These are phyloP conservation scores for Megalonaias nervosa DNA, from an alignment of 1,140 invertebrate species.

Conservation along the genomic window DNA sequence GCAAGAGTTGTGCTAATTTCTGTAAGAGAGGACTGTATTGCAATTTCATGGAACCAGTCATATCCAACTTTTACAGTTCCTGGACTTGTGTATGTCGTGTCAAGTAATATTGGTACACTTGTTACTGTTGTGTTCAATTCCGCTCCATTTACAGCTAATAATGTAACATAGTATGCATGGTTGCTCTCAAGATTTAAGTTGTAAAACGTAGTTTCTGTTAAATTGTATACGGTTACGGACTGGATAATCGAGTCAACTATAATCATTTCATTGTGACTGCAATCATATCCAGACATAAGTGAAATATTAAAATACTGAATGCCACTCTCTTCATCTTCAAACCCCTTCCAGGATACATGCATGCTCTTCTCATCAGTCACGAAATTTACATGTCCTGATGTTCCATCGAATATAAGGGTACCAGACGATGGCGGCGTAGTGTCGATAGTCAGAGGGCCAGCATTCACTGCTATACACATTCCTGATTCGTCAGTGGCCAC, in stretches of 20 bases:
- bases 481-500: conserved; percentile 25
- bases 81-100: neutral
- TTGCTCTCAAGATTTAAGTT: neutral
- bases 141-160: conserved; percentile 20
- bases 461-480: conserved; percentile 16
- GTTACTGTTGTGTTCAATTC: conserved; percentile 1
- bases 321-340: conserved; percentile 12
- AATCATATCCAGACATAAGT: neutral
- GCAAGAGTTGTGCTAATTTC: conserved; percentile 2
- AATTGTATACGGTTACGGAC: neutral
- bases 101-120: conserved; percentile 13
- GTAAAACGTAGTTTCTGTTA: neutral
- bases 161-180: conserved; percentile 11
- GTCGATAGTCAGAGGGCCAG: conserved; percentile 11
- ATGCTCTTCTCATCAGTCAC: neutral
- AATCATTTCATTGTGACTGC: neutral
- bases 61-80: conserved; percentile 14
- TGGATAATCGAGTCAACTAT: neutral
- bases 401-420: conserved; percentile 1
- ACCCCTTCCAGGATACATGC: conserved; percentile 10
- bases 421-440: conserved; percentile 14
- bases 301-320: neutral
- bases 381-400: neutral
- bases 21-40: conserved; percentile 10
- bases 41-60: conserved; percentile 5